Evolutionary conservation across 2,888 invertebrate genomes (phyloP).

Genomic region (Hoplodrina ambigua): DNA sequence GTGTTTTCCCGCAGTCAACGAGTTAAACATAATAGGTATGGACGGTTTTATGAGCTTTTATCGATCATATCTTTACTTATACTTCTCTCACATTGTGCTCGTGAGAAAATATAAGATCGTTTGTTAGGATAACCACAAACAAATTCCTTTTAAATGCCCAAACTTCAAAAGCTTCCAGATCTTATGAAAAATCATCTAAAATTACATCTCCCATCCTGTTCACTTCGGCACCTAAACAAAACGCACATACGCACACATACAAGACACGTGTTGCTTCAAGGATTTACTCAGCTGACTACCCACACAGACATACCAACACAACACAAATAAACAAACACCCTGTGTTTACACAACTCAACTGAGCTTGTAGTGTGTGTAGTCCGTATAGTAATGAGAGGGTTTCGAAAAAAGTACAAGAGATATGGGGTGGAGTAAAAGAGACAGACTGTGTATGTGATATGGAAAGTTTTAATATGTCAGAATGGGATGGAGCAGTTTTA

Average conservation of each 20-base stretch:
- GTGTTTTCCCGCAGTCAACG: no score
- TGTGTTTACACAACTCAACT: slow-evolving; percentile 70
- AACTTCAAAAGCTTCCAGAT: slow-evolving; percentile 49
- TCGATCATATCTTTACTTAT: neutral
- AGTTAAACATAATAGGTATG: neutral
- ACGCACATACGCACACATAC: slow-evolving; percentile 66
- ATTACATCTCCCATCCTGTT: slow-evolving; percentile 64
- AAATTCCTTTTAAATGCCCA: slow-evolving; percentile 39
- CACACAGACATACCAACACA: slow-evolving; percentile 71
- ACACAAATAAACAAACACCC: slow-evolving; percentile 76
- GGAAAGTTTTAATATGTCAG: slow-evolving; percentile 55
- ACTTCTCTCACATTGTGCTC: neutral
- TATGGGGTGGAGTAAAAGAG: slow-evolving; percentile 76
- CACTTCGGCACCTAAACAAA: slow-evolving; percentile 72
- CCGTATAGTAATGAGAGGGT: slow-evolving; percentile 81
- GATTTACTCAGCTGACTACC: slow-evolving; percentile 84
- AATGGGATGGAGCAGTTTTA: slow-evolving; percentile 71
- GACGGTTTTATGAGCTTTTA: neutral
- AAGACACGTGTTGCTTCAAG: slow-evolving; percentile 73
- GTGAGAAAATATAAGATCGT: slow-evolving; percentile 13
- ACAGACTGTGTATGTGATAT: slow-evolving; percentile 61
- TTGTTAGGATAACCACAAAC: slow-evolving; percentile 44
- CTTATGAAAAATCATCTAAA: slow-evolving; percentile 64
- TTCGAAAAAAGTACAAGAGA: slow-evolving; percentile 86
- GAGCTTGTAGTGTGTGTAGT: slow-evolving; percentile 71